phyloP scores from a whole-genome alignment of 1,140 invertebrate species.

The Anoplolepis gracilipes region DNA sequence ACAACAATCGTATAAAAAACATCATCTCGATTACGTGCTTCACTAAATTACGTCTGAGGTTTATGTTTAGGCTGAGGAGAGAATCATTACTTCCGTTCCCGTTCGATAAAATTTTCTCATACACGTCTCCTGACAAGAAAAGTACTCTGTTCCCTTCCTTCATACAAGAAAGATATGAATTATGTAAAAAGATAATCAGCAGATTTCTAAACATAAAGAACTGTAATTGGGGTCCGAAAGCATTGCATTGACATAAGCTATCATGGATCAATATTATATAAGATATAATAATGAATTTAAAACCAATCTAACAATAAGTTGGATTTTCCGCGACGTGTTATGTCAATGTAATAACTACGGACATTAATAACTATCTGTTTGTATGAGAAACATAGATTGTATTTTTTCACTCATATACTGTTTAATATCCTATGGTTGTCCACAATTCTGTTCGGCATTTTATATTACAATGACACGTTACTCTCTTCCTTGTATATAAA shows the following conservation, averaged over 20 bases:
- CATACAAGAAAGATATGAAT: slow-evolving; percentile 16
- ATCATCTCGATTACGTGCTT: slow-evolving; percentile 35
- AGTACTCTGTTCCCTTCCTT: background rate
- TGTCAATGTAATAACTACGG: slow-evolving; percentile 65
- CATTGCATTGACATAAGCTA: slow-evolving; percentile 48
- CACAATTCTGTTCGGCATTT: slow-evolving; percentile 65
- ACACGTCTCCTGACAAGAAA: slow-evolving; percentile 21
- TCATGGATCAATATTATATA: background rate
- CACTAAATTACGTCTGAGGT: slow-evolving; percentile 45
- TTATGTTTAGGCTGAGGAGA: slow-evolving; percentile 46
- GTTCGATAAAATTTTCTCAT: slow-evolving; percentile 32
- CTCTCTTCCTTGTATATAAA: slow-evolving; percentile 62
- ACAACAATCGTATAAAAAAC: slow-evolving; percentile 67
- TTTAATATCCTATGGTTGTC: slow-evolving; percentile 65
- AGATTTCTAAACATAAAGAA: slow-evolving; percentile 53
- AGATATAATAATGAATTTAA: background rate
- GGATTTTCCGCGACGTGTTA: slow-evolving; percentile 22
- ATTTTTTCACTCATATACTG: slow-evolving; percentile 69
- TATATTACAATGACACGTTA: slow-evolving; percentile 68
- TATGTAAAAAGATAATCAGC: slow-evolving; percentile 41
- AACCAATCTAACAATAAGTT: background rate
- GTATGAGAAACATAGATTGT: slow-evolving; percentile 74
- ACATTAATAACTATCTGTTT: slow-evolving; percentile 69
- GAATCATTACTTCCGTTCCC: slow-evolving; percentile 13
- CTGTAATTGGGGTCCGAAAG: slow-evolving; percentile 63